Evolutionary conservation across 2,797 vertebrate species (phyloP).

Genomic region (Garrulus glandarius): DNA sequence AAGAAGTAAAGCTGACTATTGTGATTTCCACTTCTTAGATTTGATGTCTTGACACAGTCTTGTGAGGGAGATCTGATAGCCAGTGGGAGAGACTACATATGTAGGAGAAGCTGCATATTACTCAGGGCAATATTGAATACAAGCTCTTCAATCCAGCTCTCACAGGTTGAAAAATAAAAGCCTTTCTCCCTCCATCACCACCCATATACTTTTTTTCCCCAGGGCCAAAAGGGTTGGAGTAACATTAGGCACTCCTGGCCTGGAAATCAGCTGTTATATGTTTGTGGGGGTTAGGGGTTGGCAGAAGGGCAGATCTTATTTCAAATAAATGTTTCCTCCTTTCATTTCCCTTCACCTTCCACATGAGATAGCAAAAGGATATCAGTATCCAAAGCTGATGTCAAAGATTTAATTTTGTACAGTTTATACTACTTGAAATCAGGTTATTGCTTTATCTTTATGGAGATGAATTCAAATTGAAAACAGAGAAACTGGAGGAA

Average conservation of each 20-base stretch:
- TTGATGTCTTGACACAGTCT: not conserved
- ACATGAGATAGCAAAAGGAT: not conserved
- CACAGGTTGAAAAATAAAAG: not conserved
- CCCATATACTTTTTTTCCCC: not conserved
- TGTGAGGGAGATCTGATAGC: constrained; percentile 3
- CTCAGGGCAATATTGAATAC: not conserved
- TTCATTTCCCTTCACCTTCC: constrained; percentile 40
- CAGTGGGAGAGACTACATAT: not conserved
- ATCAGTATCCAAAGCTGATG: constrained; percentile 3
- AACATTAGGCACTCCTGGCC: not conserved
- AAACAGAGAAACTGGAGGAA: constrained; percentile 47
- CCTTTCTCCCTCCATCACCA: not conserved
- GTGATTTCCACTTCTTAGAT: constrained; percentile 12
- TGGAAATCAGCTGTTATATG: constrained; percentile 9
- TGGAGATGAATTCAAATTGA: constrained; percentile 58
- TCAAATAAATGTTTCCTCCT: constrained; percentile 39
- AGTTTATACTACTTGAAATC: constrained; percentile 40
- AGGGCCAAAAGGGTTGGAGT: not conserved
- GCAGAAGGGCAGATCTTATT: constrained; percentile 27
- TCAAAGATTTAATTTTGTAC: constrained; percentile 48
- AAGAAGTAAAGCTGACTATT: not conserved
- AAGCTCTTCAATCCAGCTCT: not conserved
- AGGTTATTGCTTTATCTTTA: constrained; percentile 61
- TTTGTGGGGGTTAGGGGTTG: not conserved
- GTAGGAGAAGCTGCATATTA: not conserved